Conservation (phyloP, 2,797 vertebrate genomes). For the Amblyraja radiata region DNA sequence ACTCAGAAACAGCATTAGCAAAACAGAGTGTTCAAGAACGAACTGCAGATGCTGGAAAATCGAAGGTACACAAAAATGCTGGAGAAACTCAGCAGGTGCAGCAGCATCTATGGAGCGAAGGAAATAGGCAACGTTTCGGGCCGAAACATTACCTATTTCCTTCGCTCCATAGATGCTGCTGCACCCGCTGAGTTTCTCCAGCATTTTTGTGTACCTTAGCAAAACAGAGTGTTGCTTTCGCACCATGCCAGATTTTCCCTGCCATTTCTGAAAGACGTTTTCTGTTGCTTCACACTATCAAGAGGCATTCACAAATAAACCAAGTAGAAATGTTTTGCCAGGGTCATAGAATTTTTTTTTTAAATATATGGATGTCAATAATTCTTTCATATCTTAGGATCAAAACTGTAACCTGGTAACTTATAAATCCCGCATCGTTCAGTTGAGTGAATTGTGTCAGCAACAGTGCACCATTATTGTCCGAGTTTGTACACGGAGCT, state of each 20-base stretch:
- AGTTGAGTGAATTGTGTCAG: neutral
- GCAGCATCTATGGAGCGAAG: too few species aligned
- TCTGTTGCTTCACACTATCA: neutral
- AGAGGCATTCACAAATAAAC: neutral
- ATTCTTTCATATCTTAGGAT: neutral
- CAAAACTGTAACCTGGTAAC: neutral
- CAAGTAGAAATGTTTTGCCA: neutral
- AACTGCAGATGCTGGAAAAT: too few species aligned
- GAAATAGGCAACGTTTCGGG: too few species aligned
- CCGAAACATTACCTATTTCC: too few species aligned
- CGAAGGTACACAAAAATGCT: too few species aligned
- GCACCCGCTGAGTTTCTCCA: too few species aligned
- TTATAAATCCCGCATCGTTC: neutral
- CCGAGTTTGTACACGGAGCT: neutral
- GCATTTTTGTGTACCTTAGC: too few species aligned
- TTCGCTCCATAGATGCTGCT: too few species aligned
- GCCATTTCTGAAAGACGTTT: neutral
- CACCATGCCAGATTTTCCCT: neutral
- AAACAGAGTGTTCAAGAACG: neutral
- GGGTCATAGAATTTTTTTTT: neutral
- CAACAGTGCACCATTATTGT: conserved; percentile 29
- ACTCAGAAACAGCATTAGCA: neutral
- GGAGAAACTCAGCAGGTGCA: too few species aligned
- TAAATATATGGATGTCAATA: neutral
- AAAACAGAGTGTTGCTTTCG: neutral